Evolutionary conservation across 2,113 vertebrate species (phyloP), one percentile per base, ranked within the genome.

Genomic region (Dipodomys stephensi): DNA sequence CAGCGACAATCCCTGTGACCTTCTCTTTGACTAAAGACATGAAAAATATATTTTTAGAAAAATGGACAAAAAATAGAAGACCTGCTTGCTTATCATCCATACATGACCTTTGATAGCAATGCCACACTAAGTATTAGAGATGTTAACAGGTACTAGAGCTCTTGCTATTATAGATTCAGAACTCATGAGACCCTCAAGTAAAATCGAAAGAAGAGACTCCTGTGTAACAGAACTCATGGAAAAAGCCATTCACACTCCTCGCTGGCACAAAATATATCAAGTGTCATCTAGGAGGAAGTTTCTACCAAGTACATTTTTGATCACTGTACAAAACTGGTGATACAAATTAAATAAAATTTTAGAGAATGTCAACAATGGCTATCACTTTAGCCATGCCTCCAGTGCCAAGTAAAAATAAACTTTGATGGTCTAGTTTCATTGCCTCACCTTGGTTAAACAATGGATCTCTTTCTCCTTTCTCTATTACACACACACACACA

Each of bases 1-100:
- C 95, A 99, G 98, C 0, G 99, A 99, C 35, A 99, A 97, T 7
- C 99, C 99, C 97, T 99, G 99, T 46, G 99, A 99, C 92, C 99
- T 98, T 93, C 99, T 97, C 98, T 99, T 99, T 7, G 99, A 99
- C 99, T 99, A 16, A 88, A 97, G 94, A 25, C 0, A 94, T 2
- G 53, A 95, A 97, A 96, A 57, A 68, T 0, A 20, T 53, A 57
- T 62, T 71, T 53, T 97, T 68, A 95, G 94, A 73, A 87, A 39
- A 81, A 91, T 6, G 88, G 64, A 81, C 87, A 92, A n/a, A 39
- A 46, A 39, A 89, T 76, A 13, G 27, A 74, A 84, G 60, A 57
- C 39, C 3, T 89, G 49, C 44, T 77, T 84, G 23, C 11, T 64
- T 57, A 49, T 62, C 68, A 44, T 72, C 95, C 65, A 32, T 2